Base-by-base conservation (phyloP, 1,140 invertebrate species). In the Aleiodes sp. region DNA sequence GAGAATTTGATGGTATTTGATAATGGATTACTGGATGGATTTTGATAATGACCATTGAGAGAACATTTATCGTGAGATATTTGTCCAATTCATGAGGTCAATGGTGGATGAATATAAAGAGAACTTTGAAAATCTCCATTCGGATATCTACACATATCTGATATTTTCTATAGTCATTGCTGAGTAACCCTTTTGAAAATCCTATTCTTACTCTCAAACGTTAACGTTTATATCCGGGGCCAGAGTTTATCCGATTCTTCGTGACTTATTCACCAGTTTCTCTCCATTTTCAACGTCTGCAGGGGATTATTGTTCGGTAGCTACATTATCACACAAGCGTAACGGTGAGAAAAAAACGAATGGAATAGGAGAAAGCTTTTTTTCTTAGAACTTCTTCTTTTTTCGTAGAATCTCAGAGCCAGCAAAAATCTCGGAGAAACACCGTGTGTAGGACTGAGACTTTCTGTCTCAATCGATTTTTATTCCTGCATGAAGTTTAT, bases 181-280 rank as follows among this genome's bases (percentile, higher is more conserved):
- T 35, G 7, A 59, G 35, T 41, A 60, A 68, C 35, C n/a, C 35
- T 21, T 21, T 61, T n/a, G n/a, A 16, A 24, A 68, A 60, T 68
- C 24, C 65, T 16, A 60, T 43, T 68, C 16, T 68, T 10, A 39
- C 33, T 29, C 37, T 60, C 37, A 39, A 33, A 56, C 24, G 12
- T 43, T 60, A 60, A 28, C 65, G 65, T 33, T 60, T 68, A 60
- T 68, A 61, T 56, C 6, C 56, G 9, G 33, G 57, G 37, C 39
- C 37, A 28, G 57, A 68, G 65, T 68, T 68, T 68, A 68, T 68
- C 65, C 65, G 37, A 68, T 61, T 60, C 57, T 68, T 31, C 19
- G 52, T 61, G 65, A 68, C 57, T 68, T 68, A 60, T 35, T 65
- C 39, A 52, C n/a, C n/a, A n/a, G n/a, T n/a, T 43, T 35, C 46